phyloP scores from a whole-genome alignment of 2,113 vertebrate genomes.

The Anseranas semipalmata region DNA sequence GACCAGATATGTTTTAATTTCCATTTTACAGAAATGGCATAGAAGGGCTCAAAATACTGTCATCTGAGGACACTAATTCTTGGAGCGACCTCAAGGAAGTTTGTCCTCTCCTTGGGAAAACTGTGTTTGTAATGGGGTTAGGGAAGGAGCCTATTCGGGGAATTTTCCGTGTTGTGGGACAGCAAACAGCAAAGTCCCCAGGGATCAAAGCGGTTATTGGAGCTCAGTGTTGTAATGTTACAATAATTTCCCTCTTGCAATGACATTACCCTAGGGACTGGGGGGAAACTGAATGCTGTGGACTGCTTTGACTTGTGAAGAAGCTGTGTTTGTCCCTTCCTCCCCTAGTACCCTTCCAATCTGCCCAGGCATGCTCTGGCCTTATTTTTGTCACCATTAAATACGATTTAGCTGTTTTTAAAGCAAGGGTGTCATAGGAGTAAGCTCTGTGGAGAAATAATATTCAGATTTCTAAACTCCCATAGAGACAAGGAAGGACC shows the following conservation, averaged over 20 bases:
- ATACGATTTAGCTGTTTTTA: not conserved
- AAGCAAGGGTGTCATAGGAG: not conserved
- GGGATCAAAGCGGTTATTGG: not conserved
- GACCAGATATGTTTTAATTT: not conserved
- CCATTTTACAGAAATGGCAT: not conserved
- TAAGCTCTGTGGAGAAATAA: not conserved
- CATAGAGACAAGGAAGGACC: not conserved
- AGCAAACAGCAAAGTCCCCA: not conserved
- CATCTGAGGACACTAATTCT: not conserved
- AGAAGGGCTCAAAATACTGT: not conserved
- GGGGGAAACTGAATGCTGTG: not conserved
- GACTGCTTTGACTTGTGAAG: not conserved
- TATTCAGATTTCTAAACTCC: not conserved
- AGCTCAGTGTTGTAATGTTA: not conserved
- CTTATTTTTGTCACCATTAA: not conserved
- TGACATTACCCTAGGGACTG: not conserved
- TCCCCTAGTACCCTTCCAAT: not conserved
- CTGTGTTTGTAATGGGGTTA: not conserved
- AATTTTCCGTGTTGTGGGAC: not conserved
- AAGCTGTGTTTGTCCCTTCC: not conserved
- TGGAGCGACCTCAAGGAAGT: not conserved
- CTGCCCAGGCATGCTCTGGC: not conserved
- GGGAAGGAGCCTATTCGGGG: not conserved
- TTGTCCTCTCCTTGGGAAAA: not conserved
- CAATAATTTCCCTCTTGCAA: slow-evolving; percentile 4